These are phyloP conservation scores for Anticlea derivata DNA, from an alignment of 2,888 invertebrate species.

Conservation along the genomic window DNA sequence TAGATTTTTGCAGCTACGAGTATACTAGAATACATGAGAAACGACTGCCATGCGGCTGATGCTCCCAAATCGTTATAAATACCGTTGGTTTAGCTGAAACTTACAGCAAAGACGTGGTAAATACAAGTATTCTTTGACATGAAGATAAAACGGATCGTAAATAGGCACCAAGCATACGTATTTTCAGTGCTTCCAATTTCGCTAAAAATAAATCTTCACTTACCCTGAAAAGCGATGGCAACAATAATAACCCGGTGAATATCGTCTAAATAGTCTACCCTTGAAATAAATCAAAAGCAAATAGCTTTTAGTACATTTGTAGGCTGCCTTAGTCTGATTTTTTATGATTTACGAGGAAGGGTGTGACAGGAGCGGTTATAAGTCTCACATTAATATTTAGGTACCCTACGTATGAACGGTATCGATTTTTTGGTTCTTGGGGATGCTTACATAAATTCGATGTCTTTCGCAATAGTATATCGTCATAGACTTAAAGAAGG, in stretches of 20 bases:
- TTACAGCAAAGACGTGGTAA: too few species aligned
- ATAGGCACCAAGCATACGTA: too few species aligned
- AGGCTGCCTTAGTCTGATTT: constrained; percentile 23
- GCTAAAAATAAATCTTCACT: background rate
- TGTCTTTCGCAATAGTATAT: constrained; percentile 17
- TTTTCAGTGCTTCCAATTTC: background rate
- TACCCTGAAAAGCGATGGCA: background rate
- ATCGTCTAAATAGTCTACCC: constrained; percentile 2
- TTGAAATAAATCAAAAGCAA: constrained; percentile 25
- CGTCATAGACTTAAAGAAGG: too few species aligned
- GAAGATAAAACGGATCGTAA: too few species aligned
- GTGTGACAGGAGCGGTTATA: constrained; percentile 28
- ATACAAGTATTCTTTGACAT: too few species aligned
- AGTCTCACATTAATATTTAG: constrained; percentile 33
- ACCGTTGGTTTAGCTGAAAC: too few species aligned
- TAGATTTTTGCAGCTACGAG: too few species aligned
- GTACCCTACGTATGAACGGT: constrained; percentile 3
- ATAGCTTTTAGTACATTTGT: constrained; percentile 24
- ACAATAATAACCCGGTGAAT: constrained; percentile 1
- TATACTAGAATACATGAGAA: too few species aligned
- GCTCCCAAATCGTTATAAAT: too few species aligned
- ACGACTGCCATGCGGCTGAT: too few species aligned
- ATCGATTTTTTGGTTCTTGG: constrained; percentile 14
- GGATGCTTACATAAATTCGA: constrained; percentile 15
- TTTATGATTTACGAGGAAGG: constrained; percentile 36